Base-by-base conservation (phyloP, 2,888 invertebrate genomes). In the Oscheius sp. region DNA sequence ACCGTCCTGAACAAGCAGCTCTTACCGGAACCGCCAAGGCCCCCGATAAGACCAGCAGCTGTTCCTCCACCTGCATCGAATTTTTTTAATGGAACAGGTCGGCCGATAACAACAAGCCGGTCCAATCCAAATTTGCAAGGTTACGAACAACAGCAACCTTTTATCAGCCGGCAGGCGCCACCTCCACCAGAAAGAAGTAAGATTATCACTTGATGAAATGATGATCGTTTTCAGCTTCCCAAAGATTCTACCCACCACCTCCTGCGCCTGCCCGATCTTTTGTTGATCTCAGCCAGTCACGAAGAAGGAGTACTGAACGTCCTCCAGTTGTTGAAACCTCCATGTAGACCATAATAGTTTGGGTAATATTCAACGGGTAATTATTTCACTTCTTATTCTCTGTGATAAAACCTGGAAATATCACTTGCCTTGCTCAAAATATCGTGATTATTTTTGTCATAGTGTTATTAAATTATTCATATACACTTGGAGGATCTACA, bases 1-100 rank as follows among this genome's bases (percentile, higher is more conserved):
- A 80, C 80, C 7, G 64, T 75, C 1, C 70, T 70, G 35, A 75
- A 73, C 52, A 74, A 71, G 18, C 59, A 64, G 27, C 66, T 74
- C 29, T 5, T 72, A 9, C 70, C 70, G 1, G 58, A 45, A 29
- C 53, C 69, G 12, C 70, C 43, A 46, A 58, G 23, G 35, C 45
- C 27, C 49, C 18, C 13, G 23, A 21, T 35, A 21, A 18, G 18
- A 49, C 66, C 29, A 66, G 55, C 69, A 18, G 13, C 25, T 6
- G 45, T 29, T 5, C 69, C 69, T 23, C 59, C 58, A 1, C 55
- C 69, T 1, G 25, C 29, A 2, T 53, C 69, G 13, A 43, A 55
- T 23, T 69, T 25, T 13, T 69, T 69, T 25, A 41, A 52, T 23
- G 69, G 69, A 12, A 53, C 55, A 1, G 69, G 69, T n/a, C 53